Base-by-base conservation (phyloP, 2,888 invertebrate genomes). In the Mimachlamys varia region DNA sequence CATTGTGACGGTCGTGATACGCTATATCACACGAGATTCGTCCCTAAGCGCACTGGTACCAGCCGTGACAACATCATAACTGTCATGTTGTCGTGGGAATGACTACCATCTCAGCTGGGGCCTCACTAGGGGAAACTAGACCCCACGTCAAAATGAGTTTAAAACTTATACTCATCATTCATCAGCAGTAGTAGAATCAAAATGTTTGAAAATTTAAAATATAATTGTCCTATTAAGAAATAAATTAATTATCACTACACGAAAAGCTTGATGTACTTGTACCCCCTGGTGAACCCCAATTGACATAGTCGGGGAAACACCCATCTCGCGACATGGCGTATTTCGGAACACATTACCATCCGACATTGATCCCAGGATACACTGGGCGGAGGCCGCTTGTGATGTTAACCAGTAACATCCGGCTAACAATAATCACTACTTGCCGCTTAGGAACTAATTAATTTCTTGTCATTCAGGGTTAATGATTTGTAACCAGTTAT, bases 281-380 rank as follows among this genome's bases (percentile, higher is more conserved):
- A 22, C 27, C 76, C 76, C 76, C 33, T 76, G 12, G 27, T 27
- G 76, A 33, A 33, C 76, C 76, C 22, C 76, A 27, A 22, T 76
- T 10, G 76, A 22, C 76, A 76, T 1, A 76, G 27, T 76, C 76
- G 76, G 76, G 76, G 76, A 76, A 76, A 76, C 76, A 76, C 76
- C 76, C 76, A 27, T 76, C 76, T 76, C 76, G 76, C 76, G 76
- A 76, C 76, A 76, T 76, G 76, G 76, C 76, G 76, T 76, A 76
- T 76, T 76, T 76, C 76, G 76, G 76, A 76, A 76, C 76, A 76
- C 76, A 76, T 76, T 76, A 76, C 76, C 76, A 76, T 76, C 76
- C 76, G 76, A 76, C 76, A 76, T 76, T 76, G 76, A 76, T 76
- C 76, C 76, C 76, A 76, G 76, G 76, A 76, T 76, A 76, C 76